These are phyloP conservation scores for Leptinotarsa tumamoca DNA, from an alignment of 2,888 invertebrate genomes.

Conservation along the genomic window DNA sequence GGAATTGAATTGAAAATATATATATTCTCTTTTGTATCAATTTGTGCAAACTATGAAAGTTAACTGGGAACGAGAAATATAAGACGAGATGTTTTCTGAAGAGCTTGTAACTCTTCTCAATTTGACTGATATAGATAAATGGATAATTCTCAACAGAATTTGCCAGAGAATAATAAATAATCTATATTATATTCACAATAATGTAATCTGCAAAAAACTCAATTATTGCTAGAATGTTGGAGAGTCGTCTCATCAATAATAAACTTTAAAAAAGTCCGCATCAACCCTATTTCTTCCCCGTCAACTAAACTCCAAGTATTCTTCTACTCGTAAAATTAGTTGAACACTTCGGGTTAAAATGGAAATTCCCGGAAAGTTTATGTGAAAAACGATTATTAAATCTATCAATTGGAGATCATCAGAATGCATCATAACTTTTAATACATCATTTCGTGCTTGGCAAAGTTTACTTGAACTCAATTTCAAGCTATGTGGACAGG, in stretches of 20 bases:
- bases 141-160: too few relatives aligned
- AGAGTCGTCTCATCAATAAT: not conserved
- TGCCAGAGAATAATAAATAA: too few relatives aligned
- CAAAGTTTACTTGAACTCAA: conserved; percentile 28
- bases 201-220: too few relatives aligned
- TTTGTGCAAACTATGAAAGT: too few relatives aligned
- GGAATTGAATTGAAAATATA: too few relatives aligned
- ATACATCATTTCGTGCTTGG: conserved; percentile 29
- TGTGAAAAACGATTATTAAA: conserved; percentile 19
- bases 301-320: not conserved
- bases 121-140: too few relatives aligned
- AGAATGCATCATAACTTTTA: conserved; percentile 27
- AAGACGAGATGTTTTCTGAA: too few relatives aligned
- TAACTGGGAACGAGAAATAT: too few relatives aligned
- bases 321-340: conserved; percentile 8
- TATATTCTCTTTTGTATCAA: too few relatives aligned
- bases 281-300: not conserved
- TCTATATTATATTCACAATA: too few relatives aligned
- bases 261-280: not conserved
- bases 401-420: conserved; percentile 24
- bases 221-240: not conserved
- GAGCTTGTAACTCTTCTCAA: too few relatives aligned
- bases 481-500: conserved; percentile 27
- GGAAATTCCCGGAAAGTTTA: conserved; percentile 3
- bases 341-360: conserved; percentile 5